Base-by-base conservation (phyloP, 2,888 invertebrate species). In the Ectemnius lituratus region DNA sequence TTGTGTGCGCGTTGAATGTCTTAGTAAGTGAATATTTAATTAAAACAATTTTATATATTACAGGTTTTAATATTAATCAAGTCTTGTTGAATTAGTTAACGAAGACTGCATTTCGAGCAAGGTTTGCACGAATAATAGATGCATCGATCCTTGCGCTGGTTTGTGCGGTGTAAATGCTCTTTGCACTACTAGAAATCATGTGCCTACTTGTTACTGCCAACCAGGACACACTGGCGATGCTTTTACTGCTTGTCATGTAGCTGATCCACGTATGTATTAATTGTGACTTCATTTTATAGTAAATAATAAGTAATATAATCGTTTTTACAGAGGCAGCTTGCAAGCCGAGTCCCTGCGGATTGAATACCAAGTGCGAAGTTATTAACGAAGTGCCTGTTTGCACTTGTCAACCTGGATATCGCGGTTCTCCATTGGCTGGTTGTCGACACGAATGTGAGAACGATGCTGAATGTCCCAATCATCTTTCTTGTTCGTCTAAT, bases 391-490 rank as follows among this genome's bases (percentile, higher is more conserved):
- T 95, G 18, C 95, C 96, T 0, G 94, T 95, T 11, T 97, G 97
- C 87, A 94, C 94, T 63, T 97, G 97, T 84, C 90, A 95, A 62
- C 94, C 95, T 56, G 95, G 96, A 85, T 95, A 93, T 91, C 91
- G 94, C 91, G 97, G 97, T 59, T 95, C 95, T 78, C 96, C 97
- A 11, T 88, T 96, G 62, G 89, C 92, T 28, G 96, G 96, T 1
- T 97, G 97, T 86, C 93, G 94, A 13, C 97, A 96, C 87, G 97
- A 97, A 91, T 97, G 96, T 86, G 96, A 96, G 70, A 93, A 93
- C 8, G 96, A 96, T 87, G 91, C 92, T 28, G 96, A 97, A 84
- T 97, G 96, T 85, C 92, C 94, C 1, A 89, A 93, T 18, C 93
- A 94, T 79, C 94, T 95, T 81, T 94, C 94, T 69, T 97, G 97